These are phyloP conservation scores for Orthonychiurus folsomi DNA, from an alignment of 2,888 invertebrate genomes.

Conservation along the genomic window DNA sequence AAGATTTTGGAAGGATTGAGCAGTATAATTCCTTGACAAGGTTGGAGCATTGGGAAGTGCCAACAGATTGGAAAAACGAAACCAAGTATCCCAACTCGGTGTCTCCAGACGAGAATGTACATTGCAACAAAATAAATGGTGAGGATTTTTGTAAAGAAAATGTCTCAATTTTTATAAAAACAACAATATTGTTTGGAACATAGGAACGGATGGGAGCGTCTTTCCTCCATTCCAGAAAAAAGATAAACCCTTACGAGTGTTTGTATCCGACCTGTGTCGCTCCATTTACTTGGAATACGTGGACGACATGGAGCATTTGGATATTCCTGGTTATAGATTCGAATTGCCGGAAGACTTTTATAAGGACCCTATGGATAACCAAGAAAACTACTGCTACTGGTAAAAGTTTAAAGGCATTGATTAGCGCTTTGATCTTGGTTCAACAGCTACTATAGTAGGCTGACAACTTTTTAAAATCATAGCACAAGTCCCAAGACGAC, in stretches of 20 bases:
- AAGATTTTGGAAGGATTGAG: not conserved
- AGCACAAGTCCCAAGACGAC: no score
- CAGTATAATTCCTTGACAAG: not conserved
- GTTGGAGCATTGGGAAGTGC: not conserved
- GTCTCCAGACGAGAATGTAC: no score
- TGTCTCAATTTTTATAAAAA: no score
- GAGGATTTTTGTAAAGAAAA: no score
- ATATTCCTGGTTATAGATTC: constrained; percentile 4
- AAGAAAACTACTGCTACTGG: constrained; percentile 11
- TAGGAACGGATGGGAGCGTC: not conserved
- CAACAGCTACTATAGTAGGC: no score
- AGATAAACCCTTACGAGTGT: not conserved
- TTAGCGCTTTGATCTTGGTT: no score
- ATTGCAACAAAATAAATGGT: constrained; percentile 2
- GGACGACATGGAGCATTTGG: not conserved
- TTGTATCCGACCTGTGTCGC: constrained; percentile 3
- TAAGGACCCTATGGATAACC: not conserved
- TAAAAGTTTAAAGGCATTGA: no score
- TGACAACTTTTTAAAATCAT: no score
- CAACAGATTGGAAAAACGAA: no score
- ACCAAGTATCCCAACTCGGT: no score
- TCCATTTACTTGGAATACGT: not conserved
- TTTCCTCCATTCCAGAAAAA: constrained; percentile 5
- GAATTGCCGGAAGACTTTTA: not conserved
- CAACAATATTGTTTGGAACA: no score